Evolutionary conservation across 1,140 invertebrate species (phyloP), one percentile per base, ranked within the genome.

Genomic region (Parapsyche elsis): DNA sequence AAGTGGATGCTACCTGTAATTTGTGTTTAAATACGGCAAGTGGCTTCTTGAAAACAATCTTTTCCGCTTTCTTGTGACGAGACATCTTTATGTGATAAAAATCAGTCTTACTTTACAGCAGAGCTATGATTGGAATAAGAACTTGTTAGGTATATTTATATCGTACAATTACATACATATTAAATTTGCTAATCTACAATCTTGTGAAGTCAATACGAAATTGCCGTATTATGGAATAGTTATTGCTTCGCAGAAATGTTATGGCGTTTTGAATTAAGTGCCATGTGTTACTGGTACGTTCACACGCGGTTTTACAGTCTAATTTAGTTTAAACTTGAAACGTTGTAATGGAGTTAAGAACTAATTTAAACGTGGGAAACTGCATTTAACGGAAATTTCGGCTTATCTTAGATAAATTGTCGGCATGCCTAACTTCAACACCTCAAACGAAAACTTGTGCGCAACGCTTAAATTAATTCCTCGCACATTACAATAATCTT

Each of bases 301-400:
- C 71, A 30, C 71, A 74, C 38, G 38, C 45, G 71, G 38, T 74
- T 74, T 44, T 49, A 49, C 57, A 74, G 71, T 21, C 74, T 76
- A 76, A 76, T 76, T 76, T 45, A 38, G 21, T 76, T 76, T 57
- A 76, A 76, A 76, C 74, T 59, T 61, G 53, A 76, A 59, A 45
- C 49, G 49, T n/a, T 24, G 71, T 76, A 61, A 76, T 76, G 53
- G 53, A 76, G 74, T 76, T 76, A 61, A 76, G 30, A 76, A 76
- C 74, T 57, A 76, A 76, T 76, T 76, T 76, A 23, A 76, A 76
- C 44, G 30, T 45, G 49, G 19, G 19, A 61, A 76, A 76, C 74
- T 76, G 74, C 74, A 76, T 76, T 76, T 76, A 59, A 44, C 30
- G 30, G 46, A 71, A 74, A 74, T 76, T 59, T 76, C n/a, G 53